Conservation (phyloP, 2,888 invertebrate genomes). For the Gryllus longicercus region DNA sequence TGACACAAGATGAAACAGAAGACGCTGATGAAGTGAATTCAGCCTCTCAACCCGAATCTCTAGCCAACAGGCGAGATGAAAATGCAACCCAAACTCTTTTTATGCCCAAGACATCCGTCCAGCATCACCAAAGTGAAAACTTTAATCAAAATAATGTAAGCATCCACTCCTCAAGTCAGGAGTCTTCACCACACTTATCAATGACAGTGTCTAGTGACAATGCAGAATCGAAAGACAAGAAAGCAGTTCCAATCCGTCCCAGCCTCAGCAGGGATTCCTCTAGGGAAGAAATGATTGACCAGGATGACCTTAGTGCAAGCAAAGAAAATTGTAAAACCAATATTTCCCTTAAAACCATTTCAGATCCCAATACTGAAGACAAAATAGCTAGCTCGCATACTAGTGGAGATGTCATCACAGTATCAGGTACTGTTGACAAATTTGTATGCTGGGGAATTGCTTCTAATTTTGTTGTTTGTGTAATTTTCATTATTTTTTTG, state of each 20-base stretch:
- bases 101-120: conserved; percentile 24
- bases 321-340: conserved; percentile 24
- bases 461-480: not conserved
- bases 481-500: conserved; percentile 24
- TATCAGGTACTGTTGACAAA: conserved; percentile 28
- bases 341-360: conserved; percentile 24
- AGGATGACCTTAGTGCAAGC: not conserved
- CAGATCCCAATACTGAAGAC: conserved; percentile 25
- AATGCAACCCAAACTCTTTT: conserved; percentile 27
- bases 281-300: conserved; percentile 27
- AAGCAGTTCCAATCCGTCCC: conserved; percentile 28
- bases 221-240: not conserved
- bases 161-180: conserved; percentile 22
- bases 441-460: not conserved
- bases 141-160: conserved; percentile 5
- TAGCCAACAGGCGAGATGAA: not conserved
- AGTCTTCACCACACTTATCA: conserved; percentile 22
- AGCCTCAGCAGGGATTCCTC: conserved; percentile 25
- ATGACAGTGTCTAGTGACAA: conserved; percentile 21
- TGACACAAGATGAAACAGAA: conserved; percentile 51
- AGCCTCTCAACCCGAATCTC: not conserved
- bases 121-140: not conserved
- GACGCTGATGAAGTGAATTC: conserved; percentile 46
- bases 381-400: conserved; percentile 17
- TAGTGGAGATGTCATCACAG: conserved; percentile 27